phyloP scores from a whole-genome alignment of 2,113 vertebrate species.

The Dunckerocampus dactyliophorus region DNA sequence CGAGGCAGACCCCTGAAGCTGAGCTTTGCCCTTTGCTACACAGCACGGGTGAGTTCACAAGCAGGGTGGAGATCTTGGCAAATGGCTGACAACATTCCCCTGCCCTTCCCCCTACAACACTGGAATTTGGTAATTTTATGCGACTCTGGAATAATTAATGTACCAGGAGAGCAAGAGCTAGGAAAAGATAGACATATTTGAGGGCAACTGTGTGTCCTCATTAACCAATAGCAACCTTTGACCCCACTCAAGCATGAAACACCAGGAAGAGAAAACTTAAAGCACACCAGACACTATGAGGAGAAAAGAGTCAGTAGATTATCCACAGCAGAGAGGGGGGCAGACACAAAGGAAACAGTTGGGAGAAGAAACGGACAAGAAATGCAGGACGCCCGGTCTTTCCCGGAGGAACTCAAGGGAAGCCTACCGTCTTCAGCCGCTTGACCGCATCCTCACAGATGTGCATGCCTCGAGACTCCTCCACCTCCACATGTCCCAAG shows the following conservation, averaged over 20 bases:
- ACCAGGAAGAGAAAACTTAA: slow-evolving; percentile 7
- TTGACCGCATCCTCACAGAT: slow-evolving; percentile 99
- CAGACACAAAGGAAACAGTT: slow-evolving; percentile 13
- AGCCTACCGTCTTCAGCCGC: slow-evolving; percentile 95
- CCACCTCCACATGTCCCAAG: slow-evolving; percentile 95
- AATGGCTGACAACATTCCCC: slow-evolving; percentile 33
- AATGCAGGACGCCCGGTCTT: too few relatives aligned
- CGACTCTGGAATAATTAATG: slow-evolving; percentile 20
- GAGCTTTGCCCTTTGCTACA: slow-evolving; percentile 12
- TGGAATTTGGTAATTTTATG: slow-evolving; percentile 53
- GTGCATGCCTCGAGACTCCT: slow-evolving; percentile 98
- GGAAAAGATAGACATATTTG: slow-evolving; percentile 3
- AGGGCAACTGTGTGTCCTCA: slow-evolving; percentile 9
- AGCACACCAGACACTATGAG: not conserved
- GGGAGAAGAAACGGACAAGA: slow-evolving; percentile 1
- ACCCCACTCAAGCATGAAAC: slow-evolving; percentile 8
- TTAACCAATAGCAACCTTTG: slow-evolving; percentile 10
- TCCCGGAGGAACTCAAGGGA: slow-evolving; percentile 3
- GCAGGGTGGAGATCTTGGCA: slow-evolving; percentile 37
- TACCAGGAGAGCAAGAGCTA: not conserved
- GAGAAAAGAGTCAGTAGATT: slow-evolving; percentile 10
- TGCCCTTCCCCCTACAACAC: slow-evolving; percentile 18
- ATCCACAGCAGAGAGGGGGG: slow-evolving; percentile 6
- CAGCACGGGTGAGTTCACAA: slow-evolving; percentile 19
- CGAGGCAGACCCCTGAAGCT: not conserved